Base-by-base conservation (phyloP, 2,113 vertebrate species). In the Periophthalmodon schlosseri region DNA sequence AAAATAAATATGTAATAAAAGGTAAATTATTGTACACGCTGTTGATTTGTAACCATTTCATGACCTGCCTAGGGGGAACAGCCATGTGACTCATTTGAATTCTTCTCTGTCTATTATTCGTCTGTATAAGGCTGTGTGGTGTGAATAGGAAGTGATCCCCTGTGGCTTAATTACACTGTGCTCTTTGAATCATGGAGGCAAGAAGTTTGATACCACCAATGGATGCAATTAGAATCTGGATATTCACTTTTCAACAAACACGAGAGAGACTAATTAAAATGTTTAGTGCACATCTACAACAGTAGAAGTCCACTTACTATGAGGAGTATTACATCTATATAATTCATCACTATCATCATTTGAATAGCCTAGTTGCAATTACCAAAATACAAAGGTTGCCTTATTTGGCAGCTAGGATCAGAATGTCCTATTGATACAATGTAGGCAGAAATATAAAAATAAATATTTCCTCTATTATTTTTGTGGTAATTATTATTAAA, bases 171-270 rank as follows among this genome's bases (percentile, higher is more conserved):
- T 78, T 78, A 73, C 63, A 77, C 50, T 58, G 18, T 78, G 74
- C 58, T 75, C 21, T 50, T 65, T 58, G 47, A 73, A 52, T 72
- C 80, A 61, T 39, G 50, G 49, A 67, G 81, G 80, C 64, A 73
- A 76, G 83, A 89, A 70, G 77, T 84, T 81, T 86, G 23, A 83
- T 68, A 80, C 49, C 58, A 73, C 70, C 77, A 69, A 73, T 52
- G 13, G 54, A 78, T 67, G 67, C 73, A 80, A 72, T 67, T 66
- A 69, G 23, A 60, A 66, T 47, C 75, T 72, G 65, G 50, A 72
- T 60, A 81, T 75, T 79, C 44, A 78, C 81, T 69, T 70, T 69
- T 65, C 58, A 7, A 5, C 70, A 67, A 76, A 77, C 81, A 84
- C 60, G 69, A 46, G 33, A 46, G 36, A 15, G 61, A 81, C 54